Conservation (phyloP, 1,140 invertebrate genomes). For the Ips typographus region DNA sequence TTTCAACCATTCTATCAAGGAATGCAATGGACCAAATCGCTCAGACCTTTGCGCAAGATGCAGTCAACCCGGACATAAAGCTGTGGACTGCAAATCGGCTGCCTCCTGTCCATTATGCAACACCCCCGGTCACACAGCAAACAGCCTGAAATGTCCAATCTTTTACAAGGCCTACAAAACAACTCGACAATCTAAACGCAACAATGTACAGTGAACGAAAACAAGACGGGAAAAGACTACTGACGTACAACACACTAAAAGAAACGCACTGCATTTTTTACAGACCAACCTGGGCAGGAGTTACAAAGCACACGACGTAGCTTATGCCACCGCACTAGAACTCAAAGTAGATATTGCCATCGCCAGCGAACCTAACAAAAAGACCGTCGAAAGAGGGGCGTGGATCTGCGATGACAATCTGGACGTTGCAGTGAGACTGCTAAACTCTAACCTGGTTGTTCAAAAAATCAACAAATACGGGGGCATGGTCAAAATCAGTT, state of each 20-base stretch:
- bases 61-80: background rate
- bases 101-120: background rate
- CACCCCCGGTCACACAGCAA: background rate
- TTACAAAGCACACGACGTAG: background rate
- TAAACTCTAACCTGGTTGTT: background rate
- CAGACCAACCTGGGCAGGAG: background rate
- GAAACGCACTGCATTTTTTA: background rate
- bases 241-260: too few species aligned
- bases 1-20: background rate
- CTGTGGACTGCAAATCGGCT: background rate
- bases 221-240: too few species aligned
- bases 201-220: too few species aligned
- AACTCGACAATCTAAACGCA: too few species aligned
- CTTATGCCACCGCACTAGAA: background rate
- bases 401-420: background rate
- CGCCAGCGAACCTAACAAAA: background rate
- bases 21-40: background rate
- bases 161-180: too few species aligned
- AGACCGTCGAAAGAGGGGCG: background rate
- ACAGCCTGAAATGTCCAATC: too few species aligned
- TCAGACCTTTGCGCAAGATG: background rate
- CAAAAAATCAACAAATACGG: background rate
- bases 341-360: background rate
- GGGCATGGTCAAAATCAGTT: background rate
- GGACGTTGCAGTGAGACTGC: background rate